Evolutionary conservation across 2,797 vertebrate species (phyloP).

Genomic region (Aphelocoma californica): DNA sequence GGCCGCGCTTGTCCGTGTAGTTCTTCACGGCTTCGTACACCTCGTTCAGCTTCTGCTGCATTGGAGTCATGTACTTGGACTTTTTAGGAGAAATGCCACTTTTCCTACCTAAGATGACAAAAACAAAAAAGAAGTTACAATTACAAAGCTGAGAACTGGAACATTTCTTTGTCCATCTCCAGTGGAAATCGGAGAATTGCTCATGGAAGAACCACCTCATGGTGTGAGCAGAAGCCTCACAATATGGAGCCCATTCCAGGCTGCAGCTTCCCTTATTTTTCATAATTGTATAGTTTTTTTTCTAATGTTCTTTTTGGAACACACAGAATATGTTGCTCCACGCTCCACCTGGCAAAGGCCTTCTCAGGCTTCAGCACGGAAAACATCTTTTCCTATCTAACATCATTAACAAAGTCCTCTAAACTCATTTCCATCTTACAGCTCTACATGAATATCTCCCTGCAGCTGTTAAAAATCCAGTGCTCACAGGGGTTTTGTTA

Average conservation of each 20-base stretch:
- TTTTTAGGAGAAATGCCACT: conserved; percentile 94
- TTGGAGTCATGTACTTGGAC: conserved; percentile 94
- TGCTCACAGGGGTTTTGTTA: not conserved
- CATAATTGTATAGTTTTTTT: fast-evolving
- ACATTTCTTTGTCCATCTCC: not conserved
- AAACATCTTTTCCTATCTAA: not conserved
- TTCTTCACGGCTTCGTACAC: conserved; percentile 98
- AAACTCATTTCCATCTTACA: not conserved
- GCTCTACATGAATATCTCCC: not conserved
- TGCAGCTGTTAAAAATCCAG: not conserved
- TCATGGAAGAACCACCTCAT: not conserved
- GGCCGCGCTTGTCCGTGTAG: conserved; percentile 93
- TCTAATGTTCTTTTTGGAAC: not conserved
- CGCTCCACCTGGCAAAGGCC: not conserved
- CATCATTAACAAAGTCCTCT: not conserved
- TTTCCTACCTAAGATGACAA: conserved; percentile 81
- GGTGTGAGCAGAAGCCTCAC: not conserved
- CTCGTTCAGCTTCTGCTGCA: conserved; percentile 97
- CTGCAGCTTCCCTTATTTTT: not conserved
- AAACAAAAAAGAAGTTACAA: fast-evolving
- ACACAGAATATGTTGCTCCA: not conserved
- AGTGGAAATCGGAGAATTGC: fast-evolving
- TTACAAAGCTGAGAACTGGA: not conserved
- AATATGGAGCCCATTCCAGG: not conserved
- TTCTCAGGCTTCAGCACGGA: not conserved